phyloP scores from a whole-genome alignment of 2,888 invertebrate species.

The Melieria picta region DNA sequence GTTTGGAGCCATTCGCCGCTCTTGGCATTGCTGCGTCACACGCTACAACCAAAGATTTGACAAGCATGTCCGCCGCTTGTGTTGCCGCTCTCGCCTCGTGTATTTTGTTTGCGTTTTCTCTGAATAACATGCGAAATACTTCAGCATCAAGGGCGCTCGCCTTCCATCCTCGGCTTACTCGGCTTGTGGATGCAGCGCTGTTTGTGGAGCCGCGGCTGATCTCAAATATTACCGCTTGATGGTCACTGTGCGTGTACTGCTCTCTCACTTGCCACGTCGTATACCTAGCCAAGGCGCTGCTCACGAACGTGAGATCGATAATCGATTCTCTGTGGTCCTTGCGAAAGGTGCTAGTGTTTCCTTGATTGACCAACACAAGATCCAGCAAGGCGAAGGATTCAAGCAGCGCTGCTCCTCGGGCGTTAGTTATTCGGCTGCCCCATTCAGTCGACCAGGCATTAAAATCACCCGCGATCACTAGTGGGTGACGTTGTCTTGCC shows the following conservation, averaged over 20 bases:
- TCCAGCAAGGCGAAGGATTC: conserved; percentile 9
- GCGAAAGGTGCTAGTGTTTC: neutral
- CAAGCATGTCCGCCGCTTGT: neutral
- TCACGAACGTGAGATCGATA: conserved; percentile 26
- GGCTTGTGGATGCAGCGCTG: too few relatives aligned
- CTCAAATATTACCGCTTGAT: conserved; percentile 16
- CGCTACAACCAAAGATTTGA: neutral
- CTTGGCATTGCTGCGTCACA: neutral
- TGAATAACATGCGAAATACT: too few relatives aligned
- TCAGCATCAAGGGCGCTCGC: too few relatives aligned
- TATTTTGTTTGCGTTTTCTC: too few relatives aligned
- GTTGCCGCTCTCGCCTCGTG: neutral
- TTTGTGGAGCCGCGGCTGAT: neutral
- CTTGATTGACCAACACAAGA: conserved; percentile 5
- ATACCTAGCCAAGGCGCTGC: conserved; percentile 1
- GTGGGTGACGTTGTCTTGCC: neutral
- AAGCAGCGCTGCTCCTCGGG: neutral
- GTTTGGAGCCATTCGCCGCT: neutral
- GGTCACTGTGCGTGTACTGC: conserved; percentile 23
- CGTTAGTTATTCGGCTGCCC: conserved; percentile 11
- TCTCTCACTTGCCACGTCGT: conserved; percentile 17
- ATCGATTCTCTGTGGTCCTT: conserved; percentile 5
- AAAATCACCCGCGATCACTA: neutral
- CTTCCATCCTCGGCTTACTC: too few relatives aligned
- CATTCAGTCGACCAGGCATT: neutral